Conservation (phyloP, 2,797 vertebrate genomes). For the Xyrichtys novacula region DNA sequence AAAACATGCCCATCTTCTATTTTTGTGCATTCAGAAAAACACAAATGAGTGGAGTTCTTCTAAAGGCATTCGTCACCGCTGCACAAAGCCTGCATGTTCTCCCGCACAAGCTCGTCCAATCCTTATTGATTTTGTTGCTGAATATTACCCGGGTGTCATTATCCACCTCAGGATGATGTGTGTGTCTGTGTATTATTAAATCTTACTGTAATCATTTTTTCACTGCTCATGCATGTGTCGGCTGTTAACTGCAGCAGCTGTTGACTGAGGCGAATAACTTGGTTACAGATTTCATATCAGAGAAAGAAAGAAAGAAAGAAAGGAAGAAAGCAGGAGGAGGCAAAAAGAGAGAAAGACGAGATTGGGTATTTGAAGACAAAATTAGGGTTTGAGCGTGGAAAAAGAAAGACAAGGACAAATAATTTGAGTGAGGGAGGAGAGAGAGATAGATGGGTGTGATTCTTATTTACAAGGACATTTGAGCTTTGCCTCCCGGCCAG, state of each 20-base stretch:
- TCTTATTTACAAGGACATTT: constrained; percentile 85
- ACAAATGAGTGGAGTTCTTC: constrained; percentile 23
- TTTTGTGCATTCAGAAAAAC: constrained; percentile 8
- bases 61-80: constrained; percentile 66
- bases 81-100: constrained; percentile 33
- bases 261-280: constrained; percentile 72
- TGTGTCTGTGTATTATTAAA: constrained; percentile 72
- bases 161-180: constrained; percentile 60
- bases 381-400: constrained; percentile 51
- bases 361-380: constrained; percentile 57
- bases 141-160: constrained; percentile 78
- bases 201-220: constrained; percentile 70
- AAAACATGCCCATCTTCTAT: background rate
- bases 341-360: constrained; percentile 27
- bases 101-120: constrained; percentile 62
- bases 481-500: constrained; percentile 79
- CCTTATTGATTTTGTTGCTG: constrained; percentile 79
- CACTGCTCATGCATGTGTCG: constrained; percentile 54
- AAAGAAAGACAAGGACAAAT: constrained; percentile 66
- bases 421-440: constrained; percentile 34
- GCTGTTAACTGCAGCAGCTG: constrained; percentile 59
- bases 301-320: constrained; percentile 16
- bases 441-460: constrained; percentile 74
- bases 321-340: constrained; percentile 10
- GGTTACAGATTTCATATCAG: constrained; percentile 74